Evolutionary conservation across 2,888 invertebrate species (phyloP).

Genomic region (Limnephilus marmoratus): DNA sequence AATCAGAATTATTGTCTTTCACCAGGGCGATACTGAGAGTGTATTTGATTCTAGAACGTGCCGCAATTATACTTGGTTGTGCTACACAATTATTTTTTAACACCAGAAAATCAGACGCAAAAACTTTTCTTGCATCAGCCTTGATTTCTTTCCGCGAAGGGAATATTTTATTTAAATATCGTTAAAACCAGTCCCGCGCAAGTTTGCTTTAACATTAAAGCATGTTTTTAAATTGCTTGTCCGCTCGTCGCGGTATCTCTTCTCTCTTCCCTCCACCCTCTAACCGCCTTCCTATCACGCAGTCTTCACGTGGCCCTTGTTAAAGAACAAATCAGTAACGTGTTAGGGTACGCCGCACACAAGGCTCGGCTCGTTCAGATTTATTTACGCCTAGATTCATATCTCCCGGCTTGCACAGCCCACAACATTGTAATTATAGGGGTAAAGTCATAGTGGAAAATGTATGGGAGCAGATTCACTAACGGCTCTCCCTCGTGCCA

Average conservation of each 20-base stretch:
- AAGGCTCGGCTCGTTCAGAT: constrained; percentile 41
- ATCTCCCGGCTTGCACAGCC: constrained; percentile 46
- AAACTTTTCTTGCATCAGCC: background rate
- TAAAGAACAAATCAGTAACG: constrained; percentile 42
- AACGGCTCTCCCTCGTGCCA: constrained; percentile 41
- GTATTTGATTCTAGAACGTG: too few relatives aligned
- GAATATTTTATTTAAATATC: background rate
- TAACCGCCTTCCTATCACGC: constrained; percentile 9
- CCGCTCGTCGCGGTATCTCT: background rate
- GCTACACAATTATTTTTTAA: too few relatives aligned
- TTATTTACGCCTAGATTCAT: constrained; percentile 44
- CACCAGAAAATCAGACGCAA: background rate
- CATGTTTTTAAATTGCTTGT: background rate
- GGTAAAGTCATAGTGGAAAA: constrained; percentile 47
- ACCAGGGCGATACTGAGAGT: too few relatives aligned
- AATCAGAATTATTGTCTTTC: too few relatives aligned
- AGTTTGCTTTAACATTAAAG: background rate
- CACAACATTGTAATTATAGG: constrained; percentile 45
- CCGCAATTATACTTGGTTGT: too few relatives aligned
- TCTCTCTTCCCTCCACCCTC: background rate
- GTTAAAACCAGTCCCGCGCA: background rate
- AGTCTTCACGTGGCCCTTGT: constrained; percentile 36
- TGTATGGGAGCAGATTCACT: constrained; percentile 44
- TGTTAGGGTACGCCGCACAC: constrained; percentile 37
- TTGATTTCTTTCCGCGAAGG: background rate